phyloP scores from a whole-genome alignment of 2,888 invertebrate genomes.

The Toxonevra muliebris region DNA sequence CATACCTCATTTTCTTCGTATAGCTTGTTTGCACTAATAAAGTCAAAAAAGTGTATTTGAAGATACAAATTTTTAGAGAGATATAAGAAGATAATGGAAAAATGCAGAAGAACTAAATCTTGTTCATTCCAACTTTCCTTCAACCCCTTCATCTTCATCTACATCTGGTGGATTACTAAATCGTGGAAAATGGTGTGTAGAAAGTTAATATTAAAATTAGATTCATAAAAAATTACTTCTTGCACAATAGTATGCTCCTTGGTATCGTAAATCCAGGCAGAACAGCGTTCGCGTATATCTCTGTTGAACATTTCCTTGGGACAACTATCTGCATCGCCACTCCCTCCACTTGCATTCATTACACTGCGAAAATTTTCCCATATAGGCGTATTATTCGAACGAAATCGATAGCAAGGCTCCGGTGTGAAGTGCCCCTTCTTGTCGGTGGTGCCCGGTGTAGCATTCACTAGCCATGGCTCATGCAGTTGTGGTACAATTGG shows the following conservation, averaged over 20 bases:
- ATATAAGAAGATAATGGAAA: too few relatives aligned
- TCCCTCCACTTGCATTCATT: too few relatives aligned
- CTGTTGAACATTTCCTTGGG: constrained; percentile 60
- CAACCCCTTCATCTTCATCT: too few relatives aligned
- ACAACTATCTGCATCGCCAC: constrained; percentile 48
- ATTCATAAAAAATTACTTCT: constrained; percentile 63
- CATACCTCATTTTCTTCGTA: too few relatives aligned
- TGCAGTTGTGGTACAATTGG: constrained; percentile 41
- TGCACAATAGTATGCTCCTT: constrained; percentile 69
- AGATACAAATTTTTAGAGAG: too few relatives aligned
- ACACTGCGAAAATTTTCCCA: too few relatives aligned
- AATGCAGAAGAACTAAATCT: too few relatives aligned
- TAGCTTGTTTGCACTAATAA: too few relatives aligned
- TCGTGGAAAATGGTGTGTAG: too few relatives aligned
- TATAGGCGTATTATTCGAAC: constrained; percentile 39
- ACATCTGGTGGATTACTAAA: too few relatives aligned
- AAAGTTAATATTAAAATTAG: not conserved
- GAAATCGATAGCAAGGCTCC: constrained; percentile 54
- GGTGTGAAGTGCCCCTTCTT: constrained; percentile 56
- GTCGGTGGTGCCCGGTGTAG: constrained; percentile 65
- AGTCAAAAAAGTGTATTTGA: too few relatives aligned
- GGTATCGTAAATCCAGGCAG: constrained; percentile 67
- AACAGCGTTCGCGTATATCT: constrained; percentile 62
- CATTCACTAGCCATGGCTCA: constrained; percentile 65
- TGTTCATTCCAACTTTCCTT: too few relatives aligned